Conservation (phyloP, 2,888 invertebrate genomes). For the Synanthedon tipuliformis region DNA sequence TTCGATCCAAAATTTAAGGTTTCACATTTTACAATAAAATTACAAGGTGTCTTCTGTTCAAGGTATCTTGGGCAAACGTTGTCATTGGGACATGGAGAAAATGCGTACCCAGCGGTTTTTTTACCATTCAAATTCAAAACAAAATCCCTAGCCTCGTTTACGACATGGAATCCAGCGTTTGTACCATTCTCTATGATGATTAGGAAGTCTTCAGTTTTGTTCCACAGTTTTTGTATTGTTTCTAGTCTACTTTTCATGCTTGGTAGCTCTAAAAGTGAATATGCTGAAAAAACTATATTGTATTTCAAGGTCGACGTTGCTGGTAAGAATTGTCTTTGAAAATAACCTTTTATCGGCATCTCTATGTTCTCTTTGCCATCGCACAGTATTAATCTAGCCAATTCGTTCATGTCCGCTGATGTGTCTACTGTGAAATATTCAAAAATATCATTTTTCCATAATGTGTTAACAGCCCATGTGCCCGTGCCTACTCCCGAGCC, state of each 20-base stretch:
- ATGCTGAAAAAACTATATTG: slow-evolving; percentile 85
- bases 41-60: slow-evolving; percentile 79
- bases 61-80: slow-evolving; percentile 78
- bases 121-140: slow-evolving; percentile 70
- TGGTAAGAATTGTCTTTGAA: slow-evolving; percentile 86
- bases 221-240: slow-evolving; percentile 83
- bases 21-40: slow-evolving; percentile 76
- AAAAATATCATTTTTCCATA: slow-evolving; percentile 78
- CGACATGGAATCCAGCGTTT: slow-evolving; percentile 81
- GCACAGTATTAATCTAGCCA: slow-evolving; percentile 78
- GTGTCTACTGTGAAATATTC: slow-evolving; percentile 90
- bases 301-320: slow-evolving; percentile 72
- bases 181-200: slow-evolving; percentile 88
- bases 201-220: slow-evolving; percentile 84
- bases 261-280: slow-evolving; percentile 84
- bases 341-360: slow-evolving; percentile 72
- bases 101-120: slow-evolving; percentile 69
- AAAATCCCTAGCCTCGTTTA: slow-evolving; percentile 88
- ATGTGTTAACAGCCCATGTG: slow-evolving; percentile 82
- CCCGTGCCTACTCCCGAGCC: slow-evolving; percentile 92
- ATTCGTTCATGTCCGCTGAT: slow-evolving; percentile 84
- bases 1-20: slow-evolving; percentile 62
- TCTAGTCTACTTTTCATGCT: slow-evolving; percentile 74
- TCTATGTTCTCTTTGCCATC: slow-evolving; percentile 74
- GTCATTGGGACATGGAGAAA: slow-evolving; percentile 91